Conservation (phyloP, 2,797 vertebrate species). For the Trematocara caparti region DNA sequence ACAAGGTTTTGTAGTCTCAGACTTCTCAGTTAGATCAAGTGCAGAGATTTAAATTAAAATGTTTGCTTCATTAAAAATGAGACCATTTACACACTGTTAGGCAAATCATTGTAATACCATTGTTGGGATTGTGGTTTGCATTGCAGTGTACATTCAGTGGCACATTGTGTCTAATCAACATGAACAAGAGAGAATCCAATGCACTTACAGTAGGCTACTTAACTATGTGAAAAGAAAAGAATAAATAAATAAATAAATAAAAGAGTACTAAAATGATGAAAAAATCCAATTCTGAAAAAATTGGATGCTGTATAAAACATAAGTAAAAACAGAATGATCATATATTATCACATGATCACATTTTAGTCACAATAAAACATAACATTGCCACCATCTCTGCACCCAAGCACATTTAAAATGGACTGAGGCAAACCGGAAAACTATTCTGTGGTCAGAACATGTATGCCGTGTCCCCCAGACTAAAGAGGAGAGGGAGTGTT, state of each 20-base stretch:
- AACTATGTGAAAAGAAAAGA: background rate
- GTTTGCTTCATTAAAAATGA: background rate
- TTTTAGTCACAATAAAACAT: background rate
- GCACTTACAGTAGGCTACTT: background rate
- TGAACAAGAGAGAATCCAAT: background rate
- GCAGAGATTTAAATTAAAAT: background rate
- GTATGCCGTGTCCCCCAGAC: background rate
- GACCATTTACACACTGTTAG: background rate
- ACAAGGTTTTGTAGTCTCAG: background rate
- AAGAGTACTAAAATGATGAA: background rate
- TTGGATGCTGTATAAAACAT: background rate
- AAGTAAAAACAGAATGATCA: background rate
- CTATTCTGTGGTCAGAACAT: background rate
- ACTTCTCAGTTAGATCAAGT: background rate
- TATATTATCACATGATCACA: background rate
- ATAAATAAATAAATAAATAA: background rate
- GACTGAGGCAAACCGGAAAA: background rate
- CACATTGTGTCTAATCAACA: background rate
- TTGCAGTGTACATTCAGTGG: background rate
- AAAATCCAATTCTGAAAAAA: background rate
- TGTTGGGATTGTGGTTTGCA: background rate
- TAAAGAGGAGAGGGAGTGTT: background rate
- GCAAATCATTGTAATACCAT: background rate
- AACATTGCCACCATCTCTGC: background rate
- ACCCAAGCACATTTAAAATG: background rate